Conservation (phyloP, 2,888 invertebrate genomes). For the Odiellus spinosus region DNA sequence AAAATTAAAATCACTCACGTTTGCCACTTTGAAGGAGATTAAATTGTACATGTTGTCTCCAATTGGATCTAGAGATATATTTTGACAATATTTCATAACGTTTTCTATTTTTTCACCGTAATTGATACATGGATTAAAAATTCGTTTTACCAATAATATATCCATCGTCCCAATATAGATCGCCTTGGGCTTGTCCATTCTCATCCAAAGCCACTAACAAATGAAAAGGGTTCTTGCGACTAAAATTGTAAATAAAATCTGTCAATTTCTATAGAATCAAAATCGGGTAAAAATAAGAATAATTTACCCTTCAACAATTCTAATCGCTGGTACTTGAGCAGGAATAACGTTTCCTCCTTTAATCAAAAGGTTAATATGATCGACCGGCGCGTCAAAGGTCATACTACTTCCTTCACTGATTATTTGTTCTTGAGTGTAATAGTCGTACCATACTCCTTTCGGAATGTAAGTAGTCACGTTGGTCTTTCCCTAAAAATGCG, state of each 20-base stretch:
- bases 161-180: conserved; percentile 14
- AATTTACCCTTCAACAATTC: too few species aligned
- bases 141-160: neutral
- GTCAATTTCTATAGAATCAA: too few species aligned
- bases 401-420: conserved; percentile 4
- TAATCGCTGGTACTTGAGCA: conserved; percentile 34
- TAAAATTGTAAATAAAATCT: neutral
- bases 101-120: too few species aligned
- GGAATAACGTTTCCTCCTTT: conserved; percentile 57
- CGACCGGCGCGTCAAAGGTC: conserved; percentile 40
- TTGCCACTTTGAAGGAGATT: too few species aligned
- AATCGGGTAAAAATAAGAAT: too few species aligned
- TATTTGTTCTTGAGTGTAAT: conserved; percentile 18
- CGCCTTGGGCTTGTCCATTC: conserved; percentile 7
- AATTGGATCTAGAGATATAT: too few species aligned
- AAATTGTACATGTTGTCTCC: too few species aligned
- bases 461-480: conserved; percentile 45
- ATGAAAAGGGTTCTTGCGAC: conserved; percentile 3
- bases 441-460: conserved; percentile 45
- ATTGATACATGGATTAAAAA: too few species aligned
- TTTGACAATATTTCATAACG: too few species aligned
- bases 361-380: conserved; percentile 46
- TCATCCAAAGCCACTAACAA: conserved; percentile 9
- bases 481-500: too few species aligned
- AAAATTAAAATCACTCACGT: too few species aligned